Evolutionary conservation across 2,888 invertebrate genomes (phyloP).

Genomic region (Esperia sulphurella): DNA sequence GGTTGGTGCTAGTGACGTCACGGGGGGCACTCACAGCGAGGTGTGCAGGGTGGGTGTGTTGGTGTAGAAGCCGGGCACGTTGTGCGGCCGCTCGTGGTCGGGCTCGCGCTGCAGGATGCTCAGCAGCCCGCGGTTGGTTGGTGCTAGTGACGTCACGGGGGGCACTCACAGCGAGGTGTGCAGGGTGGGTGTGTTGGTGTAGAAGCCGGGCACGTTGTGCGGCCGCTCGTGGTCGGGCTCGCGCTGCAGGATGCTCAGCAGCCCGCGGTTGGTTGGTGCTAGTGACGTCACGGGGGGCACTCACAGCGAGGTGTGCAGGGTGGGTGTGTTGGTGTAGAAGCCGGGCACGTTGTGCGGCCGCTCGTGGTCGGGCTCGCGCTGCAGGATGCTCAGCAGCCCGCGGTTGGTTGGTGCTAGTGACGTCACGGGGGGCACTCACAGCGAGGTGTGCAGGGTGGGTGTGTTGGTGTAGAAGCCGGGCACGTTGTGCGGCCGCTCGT

Average conservation of each 20-base stretch:
- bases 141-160: conserved; percentile 20
- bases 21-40: conserved; percentile 41
- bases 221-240: conserved; percentile 64
- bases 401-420: conserved; percentile 36
- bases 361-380: conserved; percentile 60
- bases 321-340: conserved; percentile 51
- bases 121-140: conserved; percentile 45
- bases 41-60: conserved; percentile 23
- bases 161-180: conserved; percentile 42
- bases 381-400: conserved; percentile 46
- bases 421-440: conserved; percentile 33
- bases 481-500: conserved; percentile 66
- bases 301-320: conserved; percentile 37
- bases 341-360: conserved; percentile 70
- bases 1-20: conserved; percentile 18
- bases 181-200: conserved; percentile 35
- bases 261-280: conserved; percentile 53
- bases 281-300: conserved; percentile 32
- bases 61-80: conserved; percentile 70
- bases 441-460: conserved; percentile 24
- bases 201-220: conserved; percentile 70
- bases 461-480: conserved; percentile 64
- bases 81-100: conserved; percentile 65
- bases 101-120: conserved; percentile 50
- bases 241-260: conserved; percentile 48